Evolutionary conservation across 1,140 invertebrate genomes (phyloP).

Genomic region (Sesamia nonagrioides): DNA sequence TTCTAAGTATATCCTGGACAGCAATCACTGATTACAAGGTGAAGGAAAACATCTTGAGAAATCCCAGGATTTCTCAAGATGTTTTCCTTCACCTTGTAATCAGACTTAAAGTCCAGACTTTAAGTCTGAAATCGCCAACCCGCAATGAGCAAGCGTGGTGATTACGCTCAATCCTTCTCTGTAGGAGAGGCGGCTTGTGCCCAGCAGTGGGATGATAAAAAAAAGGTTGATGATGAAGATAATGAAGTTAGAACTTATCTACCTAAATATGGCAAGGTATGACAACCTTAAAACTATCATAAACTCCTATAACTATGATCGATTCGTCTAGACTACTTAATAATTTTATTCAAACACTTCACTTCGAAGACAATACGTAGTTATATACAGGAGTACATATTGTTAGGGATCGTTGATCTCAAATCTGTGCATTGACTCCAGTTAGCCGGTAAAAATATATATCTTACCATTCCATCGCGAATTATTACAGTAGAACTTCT

Average conservation of each 20-base stretch:
- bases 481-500: conserved; percentile 12
- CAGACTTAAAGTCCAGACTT: no score
- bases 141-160: no score
- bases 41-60: no score
- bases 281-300: neutral
- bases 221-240: no score
- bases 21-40: no score
- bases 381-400: conserved; percentile 12
- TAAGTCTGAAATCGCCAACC: no score
- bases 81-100: no score
- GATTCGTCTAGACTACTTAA: conserved; percentile 43
- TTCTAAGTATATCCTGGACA: no score
- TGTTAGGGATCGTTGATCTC: conserved; percentile 12
- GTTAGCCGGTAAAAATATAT: conserved; percentile 28
- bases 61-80: no score
- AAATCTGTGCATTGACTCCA: conserved; percentile 41
- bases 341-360: conserved; percentile 39
- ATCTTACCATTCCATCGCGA: conserved; percentile 24
- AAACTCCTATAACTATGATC: conserved; percentile 16
- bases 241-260: neutral
- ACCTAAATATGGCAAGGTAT: neutral
- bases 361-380: conserved; percentile 29
- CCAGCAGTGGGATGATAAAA: no score
- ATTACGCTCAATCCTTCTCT: no score
- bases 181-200: no score